Base-by-base conservation (phyloP, 2,797 vertebrate species). In the Neostethus bicornis region DNA sequence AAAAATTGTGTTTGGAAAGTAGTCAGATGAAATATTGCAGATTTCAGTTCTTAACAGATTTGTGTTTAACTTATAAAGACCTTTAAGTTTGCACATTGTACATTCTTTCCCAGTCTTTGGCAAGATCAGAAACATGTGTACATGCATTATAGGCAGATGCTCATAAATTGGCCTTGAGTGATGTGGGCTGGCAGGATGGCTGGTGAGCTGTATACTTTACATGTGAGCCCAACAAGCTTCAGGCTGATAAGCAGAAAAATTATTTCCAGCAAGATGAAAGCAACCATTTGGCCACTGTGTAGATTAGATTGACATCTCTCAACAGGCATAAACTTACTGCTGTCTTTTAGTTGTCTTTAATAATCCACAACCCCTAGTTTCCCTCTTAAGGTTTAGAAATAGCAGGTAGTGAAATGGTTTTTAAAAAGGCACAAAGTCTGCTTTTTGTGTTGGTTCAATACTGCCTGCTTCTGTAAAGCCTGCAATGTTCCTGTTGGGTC, bases 101-200 rank as follows among this genome's bases (percentile, higher is more conserved):
- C 7, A 39, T 68, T 70, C 45, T 34, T 29, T 69, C 54, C 62
- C 32, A 54, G 34, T 55, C 59, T 50, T 28, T 34, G 4, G 25
- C 54, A 17, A 71, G 68, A 81, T 75, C 69, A 76, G 55, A 70
- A 54, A 38, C 62, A 49, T 14, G 34, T 53, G 63, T 77, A 29
- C 73, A 84, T 81, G 73, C 84, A 86, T 84, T 70, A 84, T 86
- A 61, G 49, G 41, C 28, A 57, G 49, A 79, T 64, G 52, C 73
- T 65, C 31, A 34, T 51, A 43, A 54, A 53, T 78, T 75, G 75
- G 58, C 54, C 62, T 58, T 58, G 31, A 64, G 61, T 51, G 54
- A 71, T 53, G 49, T 56, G 64, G 66, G 31, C 45, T n/a, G 51
- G 38, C 66, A 61, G 73, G 20, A 5, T 9, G 8, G 59, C n/a